Base-by-base conservation (phyloP, 2,888 invertebrate genomes). In the Pseudanteris insignis region DNA sequence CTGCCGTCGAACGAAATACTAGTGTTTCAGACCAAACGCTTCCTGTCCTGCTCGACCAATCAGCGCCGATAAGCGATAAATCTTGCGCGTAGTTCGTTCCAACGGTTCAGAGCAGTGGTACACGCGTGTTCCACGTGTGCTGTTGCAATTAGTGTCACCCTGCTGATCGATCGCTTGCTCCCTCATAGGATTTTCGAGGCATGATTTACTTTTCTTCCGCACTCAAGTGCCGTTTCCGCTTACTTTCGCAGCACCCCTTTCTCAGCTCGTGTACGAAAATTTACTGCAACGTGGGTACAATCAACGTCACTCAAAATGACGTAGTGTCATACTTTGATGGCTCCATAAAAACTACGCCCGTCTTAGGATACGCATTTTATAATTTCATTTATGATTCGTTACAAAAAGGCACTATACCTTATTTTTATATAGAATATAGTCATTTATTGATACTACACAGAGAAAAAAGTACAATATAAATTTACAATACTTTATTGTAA, bases 81-180 rank as follows among this genome's bases (percentile, higher is more conserved):
- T 74, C 74, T 71, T 67, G 58, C 59, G 43, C 57, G 65, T 58
- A 64, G 50, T 66, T 68, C 67, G 66, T 70, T 71, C 69, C 67
- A 62, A 48, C 63, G 65, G 67, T 68, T 66, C 65, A 64, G 55
- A 63, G 50, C 63, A 44, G 36, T 43, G 65, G 70, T 65, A 70
- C 68, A 67, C 70, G 70, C 70, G 70, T 69, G 68, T 69, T 68
- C 68, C 70, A 59, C 68, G 70, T 70, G 71, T 73, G 70, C 74
- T 72, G 69, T 70, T 66, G 71, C 73, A 76, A 76, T 75, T 76
- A 76, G 71, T 74, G 75, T 76, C 75, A 74, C 66, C 61, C 60
- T 54, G 48, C 74, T 76, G 75, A 76, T 75, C 74, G 74, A 76
- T 75, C 70, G 73, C 30, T 46, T 51, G 41, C 64, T 47, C 40